phyloP scores from a whole-genome alignment of 2,113 vertebrate genomes.

The Procapra przewalskii region DNA sequence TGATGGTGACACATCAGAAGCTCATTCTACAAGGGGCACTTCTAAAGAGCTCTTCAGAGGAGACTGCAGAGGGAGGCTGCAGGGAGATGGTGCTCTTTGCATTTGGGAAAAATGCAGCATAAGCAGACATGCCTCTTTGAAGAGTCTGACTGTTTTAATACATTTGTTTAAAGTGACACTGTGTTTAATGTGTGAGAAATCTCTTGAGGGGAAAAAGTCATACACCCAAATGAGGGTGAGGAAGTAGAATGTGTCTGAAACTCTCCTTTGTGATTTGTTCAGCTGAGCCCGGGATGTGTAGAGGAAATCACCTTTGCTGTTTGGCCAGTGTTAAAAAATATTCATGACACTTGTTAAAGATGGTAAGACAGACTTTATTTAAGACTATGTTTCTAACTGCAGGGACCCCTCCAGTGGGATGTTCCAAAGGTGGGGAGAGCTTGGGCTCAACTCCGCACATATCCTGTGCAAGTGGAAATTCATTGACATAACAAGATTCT shows the following conservation, averaged over 20 bases:
- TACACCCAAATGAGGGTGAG: not conserved
- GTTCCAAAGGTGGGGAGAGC: not conserved
- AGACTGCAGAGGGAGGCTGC: not conserved
- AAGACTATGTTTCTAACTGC: not conserved
- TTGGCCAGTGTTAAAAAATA: not conserved
- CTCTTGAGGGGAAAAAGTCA: not conserved
- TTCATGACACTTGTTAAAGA: not conserved
- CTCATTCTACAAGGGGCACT: not conserved
- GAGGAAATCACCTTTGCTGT: not conserved
- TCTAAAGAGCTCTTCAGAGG: not conserved
- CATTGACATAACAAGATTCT: not conserved
- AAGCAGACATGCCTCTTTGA: not conserved
- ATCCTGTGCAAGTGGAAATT: not conserved
- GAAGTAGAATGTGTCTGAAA: not conserved
- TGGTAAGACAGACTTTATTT: not conserved
- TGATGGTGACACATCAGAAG: not conserved
- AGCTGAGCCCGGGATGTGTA: not conserved
- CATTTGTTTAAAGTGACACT: not conserved
- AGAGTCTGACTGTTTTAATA: not conserved
- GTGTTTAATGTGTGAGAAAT: constrained; percentile 11
- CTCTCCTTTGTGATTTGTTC: not conserved
- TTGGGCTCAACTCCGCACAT: not conserved
- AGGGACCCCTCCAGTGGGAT: not conserved
- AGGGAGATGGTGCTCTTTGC: not conserved
- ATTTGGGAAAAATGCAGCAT: not conserved